Percentiles rank a stretch among this genome's conserved stretches.
Conservation (phyloP, 2,113 vertebrate species). For the Candoia aspera region DNA sequence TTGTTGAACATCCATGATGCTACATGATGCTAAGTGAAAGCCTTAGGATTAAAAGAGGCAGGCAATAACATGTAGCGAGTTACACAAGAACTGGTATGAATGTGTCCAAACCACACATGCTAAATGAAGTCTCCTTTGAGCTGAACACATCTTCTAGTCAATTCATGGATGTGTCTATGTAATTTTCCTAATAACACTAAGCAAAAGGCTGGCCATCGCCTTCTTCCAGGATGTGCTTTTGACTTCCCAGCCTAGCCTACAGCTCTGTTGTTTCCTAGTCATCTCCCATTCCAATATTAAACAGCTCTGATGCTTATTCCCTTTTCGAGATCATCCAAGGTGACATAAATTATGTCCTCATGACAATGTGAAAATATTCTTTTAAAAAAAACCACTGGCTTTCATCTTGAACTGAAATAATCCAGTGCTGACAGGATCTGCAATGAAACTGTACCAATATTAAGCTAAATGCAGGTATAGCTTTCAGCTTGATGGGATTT, state of each 20-base stretch:
- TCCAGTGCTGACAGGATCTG: neutral
- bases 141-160: neutral
- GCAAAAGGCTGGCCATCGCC: neutral
- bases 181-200: neutral
- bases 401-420: neutral
- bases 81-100: conserved; percentile 21
- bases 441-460: neutral
- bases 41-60: conserved; percentile 26
- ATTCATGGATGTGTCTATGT: neutral
- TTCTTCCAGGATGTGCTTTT: neutral
- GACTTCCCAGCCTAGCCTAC: neutral
- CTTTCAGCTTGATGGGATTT: neutral
- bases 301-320: neutral
- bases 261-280: neutral
- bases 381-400: neutral
- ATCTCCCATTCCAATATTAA: neutral
- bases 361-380: neutral
- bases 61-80: neutral
- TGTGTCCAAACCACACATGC: neutral
- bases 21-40: no score
- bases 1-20: conserved; percentile 30
- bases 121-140: neutral
- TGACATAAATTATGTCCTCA: neutral
- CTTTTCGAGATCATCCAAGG: neutral
- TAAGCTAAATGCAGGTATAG: neutral